Evolutionary conservation across 2,888 invertebrate species (phyloP), one percentile per base, ranked within the genome.

Genomic region (Tipula confusa): DNA sequence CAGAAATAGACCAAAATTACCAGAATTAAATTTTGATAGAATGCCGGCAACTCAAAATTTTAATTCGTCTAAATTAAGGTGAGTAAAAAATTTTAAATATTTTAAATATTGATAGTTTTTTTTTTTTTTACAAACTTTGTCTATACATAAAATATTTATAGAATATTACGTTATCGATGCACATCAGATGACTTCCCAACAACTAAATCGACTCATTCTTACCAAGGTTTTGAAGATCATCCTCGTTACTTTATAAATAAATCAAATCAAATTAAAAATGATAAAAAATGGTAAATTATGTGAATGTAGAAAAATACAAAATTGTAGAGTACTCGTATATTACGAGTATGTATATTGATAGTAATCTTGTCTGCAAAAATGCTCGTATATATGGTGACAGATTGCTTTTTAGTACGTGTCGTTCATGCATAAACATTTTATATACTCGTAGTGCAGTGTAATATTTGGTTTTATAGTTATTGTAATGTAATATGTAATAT

Each of bases 1-100:
- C 82, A 82, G 82, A 36, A 82, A 82, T 82, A 82, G 33, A 82
- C 82, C 82, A 33, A 82, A 82, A 82, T 82, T 82, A 33, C 82
- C 82, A 24, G 82, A 82, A 33, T 36, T 82, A 33, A 33, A 15
- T 82, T 29, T 29, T 18, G 82, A 33, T 36, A 82, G 36, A 36
- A 82, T 82, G 82, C 82, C 82, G 18, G 18, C 82, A 82, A 33
- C 82, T 9, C 18, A 82, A 33, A 29, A 82, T 33, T 15, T 82
- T 18, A 4, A 33, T 2, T 31, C 29, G 13, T 18, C 82, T 9
- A 82, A 82, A 82, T 33, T 82, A 82, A 82, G 33, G 82, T 82
- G 24, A 24, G n/a, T n/a, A n/a, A 24, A 11, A 33, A 36, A 82
- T 18, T 33, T 9, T 36, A 11, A 33, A 15, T 29, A 3, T 81